Conservation (phyloP, 2,888 invertebrate genomes). For the Muschampia plurimacula region DNA sequence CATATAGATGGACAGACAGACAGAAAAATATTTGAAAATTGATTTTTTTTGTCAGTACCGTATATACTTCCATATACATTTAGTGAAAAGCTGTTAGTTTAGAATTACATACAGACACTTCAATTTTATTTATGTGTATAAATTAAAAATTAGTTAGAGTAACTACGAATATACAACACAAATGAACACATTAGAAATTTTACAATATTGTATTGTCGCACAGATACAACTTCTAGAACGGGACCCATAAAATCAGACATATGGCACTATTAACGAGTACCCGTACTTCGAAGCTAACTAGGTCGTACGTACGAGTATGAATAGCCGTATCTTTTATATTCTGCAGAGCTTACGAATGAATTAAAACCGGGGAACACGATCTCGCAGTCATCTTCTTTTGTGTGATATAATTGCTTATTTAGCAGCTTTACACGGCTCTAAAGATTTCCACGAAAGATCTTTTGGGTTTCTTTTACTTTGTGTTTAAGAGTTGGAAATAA, state of each 20-base stretch:
- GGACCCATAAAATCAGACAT: background rate
- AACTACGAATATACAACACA: too few relatives aligned
- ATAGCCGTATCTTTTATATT: constrained; percentile 62
- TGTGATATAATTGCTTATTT: constrained; percentile 43
- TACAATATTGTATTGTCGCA: background rate
- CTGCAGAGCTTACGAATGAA: constrained; percentile 60
- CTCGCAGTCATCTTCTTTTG: constrained; percentile 44
- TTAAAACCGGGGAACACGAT: constrained; percentile 61
- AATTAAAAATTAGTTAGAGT: too few relatives aligned
- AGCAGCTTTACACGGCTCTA: constrained; percentile 34
- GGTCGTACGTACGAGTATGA: constrained; percentile 61
- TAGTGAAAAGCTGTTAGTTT: too few relatives aligned
- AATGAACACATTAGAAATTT: too few relatives aligned
- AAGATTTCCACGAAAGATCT: constrained; percentile 33
- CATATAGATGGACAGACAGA: too few relatives aligned
- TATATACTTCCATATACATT: too few relatives aligned
- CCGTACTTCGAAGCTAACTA: constrained; percentile 50
- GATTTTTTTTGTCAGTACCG: too few relatives aligned
- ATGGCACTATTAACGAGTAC: constrained; percentile 47
- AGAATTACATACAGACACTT: too few relatives aligned
- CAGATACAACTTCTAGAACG: background rate
- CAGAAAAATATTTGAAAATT: too few relatives aligned
- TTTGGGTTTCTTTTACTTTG: constrained; percentile 26
- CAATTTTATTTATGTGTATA: too few relatives aligned
- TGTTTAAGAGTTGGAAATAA: constrained; percentile 14